Base-by-base conservation (phyloP, 2,888 invertebrate genomes). In the Tolmerus cingulatus region DNA sequence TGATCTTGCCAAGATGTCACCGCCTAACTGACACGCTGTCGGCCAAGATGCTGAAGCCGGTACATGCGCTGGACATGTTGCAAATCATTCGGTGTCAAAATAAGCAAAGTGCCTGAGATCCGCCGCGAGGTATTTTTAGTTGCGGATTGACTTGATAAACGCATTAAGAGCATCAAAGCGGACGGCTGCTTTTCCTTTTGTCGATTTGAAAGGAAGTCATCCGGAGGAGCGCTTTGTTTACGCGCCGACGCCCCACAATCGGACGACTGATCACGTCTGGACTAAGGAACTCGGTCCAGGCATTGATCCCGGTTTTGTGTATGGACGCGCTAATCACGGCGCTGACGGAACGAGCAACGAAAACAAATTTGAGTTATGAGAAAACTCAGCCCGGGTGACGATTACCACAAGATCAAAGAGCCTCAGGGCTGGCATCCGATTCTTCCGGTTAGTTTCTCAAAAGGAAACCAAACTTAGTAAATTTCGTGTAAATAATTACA, bases 71-170 rank as follows among this genome's bases (percentile, higher is more conserved):
- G 82, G 74, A 85, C 74, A 46, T 74, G 74, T 84, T 84, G 85
- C 85, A 85, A 85, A 85, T 74, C 84, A 74, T 85, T 74, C 55
- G 27, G 57, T 46, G 85, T 85, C 85, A 74, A 85, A 85, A 74
- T 74, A 85, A 82, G 55, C 40, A 82, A 82, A 82, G 37, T 30
- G 46, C n/a, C 55, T 23, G 37, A 34, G 23, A 82, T 82, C 40
- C 37, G 30, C 30, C 51, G 7, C n/a, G 57, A 27, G 74, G 46
- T 85, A 85, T 85, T 85, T 85, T 85, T 85, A 85, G 85, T 43
- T 12, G n/a, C 66, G 74, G 51, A n/a, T 74, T 43, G 85, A 85
- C 37, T 66, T 74, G 43, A 85, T 85, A 74, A 85, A 57, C 74
- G 57, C 46, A 85, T 30, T 46, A 51, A 74, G 37, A 74, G 19